Base-by-base conservation (phyloP, 2,888 invertebrate species). In the Tiphia femorata region DNA sequence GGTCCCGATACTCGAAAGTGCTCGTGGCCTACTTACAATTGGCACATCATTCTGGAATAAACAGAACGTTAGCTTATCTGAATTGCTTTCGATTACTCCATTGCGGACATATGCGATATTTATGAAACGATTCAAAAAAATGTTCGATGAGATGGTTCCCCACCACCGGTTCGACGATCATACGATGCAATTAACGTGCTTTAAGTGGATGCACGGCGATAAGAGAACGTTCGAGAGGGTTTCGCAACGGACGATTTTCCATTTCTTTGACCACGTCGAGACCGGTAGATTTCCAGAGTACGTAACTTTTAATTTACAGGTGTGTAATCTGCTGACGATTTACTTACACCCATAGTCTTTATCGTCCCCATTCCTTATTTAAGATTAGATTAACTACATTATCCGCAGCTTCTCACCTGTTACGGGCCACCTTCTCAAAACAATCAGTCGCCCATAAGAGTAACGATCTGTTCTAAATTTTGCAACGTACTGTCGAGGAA, bases 201-300 rank as follows among this genome's bases (percentile, higher is more conserved):
- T 51, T 42, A 51, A 43, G 41, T 43, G 46, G 46, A 54, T 40
- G 38, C 20, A 6, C 20, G 53, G n/a, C 49, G 57, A 64, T 68
- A 64, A 67, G 38, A 48, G 19, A 37, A 12, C 5, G 6, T n/a
- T 48, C 25, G 14, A 17, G 33, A 25, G 43, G 19, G 41, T 23
- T 40, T 48, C 42, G 41, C 47, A 21, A 21, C 30, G 33, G 8
- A 16, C 7, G 5, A 38, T 38, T 27, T 27, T 25, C 27, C 41
- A n/a, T 14, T 43, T 48, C 12, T 51, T 19, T 44, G n/a, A 0
- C 17, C 44, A 21, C 21, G 20, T 38, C 3, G 37, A 7, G 50
- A 56, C 35, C 50, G 42, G 56, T 66, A 70, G 41, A 70, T 70
- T 63, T 68, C 67, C 70, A 60, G 47, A 49, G 33, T 33, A 7